phyloP scores from a whole-genome alignment of 1,140 invertebrate species.

The Myzus persicae region DNA sequence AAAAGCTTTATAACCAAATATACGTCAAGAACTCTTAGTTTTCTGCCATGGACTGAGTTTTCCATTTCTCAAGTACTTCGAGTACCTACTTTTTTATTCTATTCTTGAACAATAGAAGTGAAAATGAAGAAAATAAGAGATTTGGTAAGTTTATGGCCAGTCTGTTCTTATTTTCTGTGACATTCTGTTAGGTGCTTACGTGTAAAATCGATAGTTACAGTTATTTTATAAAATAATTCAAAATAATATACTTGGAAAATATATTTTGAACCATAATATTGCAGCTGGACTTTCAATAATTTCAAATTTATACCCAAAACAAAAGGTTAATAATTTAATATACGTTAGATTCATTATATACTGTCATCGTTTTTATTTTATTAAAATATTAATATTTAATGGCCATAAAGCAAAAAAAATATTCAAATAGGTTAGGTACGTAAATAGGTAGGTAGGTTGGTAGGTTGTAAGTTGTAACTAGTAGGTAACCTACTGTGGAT shows the following conservation, averaged over 20 bases:
- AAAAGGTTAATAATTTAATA: neutral
- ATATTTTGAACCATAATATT: neutral
- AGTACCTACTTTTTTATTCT: constrained; percentile 3
- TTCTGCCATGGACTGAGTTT: neutral
- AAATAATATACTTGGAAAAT: neutral
- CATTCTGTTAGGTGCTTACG: neutral
- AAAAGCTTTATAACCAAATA: constrained; percentile 47
- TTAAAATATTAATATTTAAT: too few relatives aligned
- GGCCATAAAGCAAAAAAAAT: too few relatives aligned
- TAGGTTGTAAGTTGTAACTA: too few relatives aligned
- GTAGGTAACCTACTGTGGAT: neutral
- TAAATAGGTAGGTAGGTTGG: neutral
- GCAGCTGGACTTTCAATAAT: neutral
- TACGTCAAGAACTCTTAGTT: constrained; percentile 31
- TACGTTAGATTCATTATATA: neutral
- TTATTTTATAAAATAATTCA: neutral
- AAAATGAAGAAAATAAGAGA: neutral
- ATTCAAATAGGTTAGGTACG: too few relatives aligned
- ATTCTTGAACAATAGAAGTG: neutral
- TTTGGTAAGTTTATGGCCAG: neutral
- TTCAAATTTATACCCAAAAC: neutral
- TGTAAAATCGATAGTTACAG: neutral
- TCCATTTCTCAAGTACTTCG: neutral
- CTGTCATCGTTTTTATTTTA: neutral
- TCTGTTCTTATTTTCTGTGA: neutral